Percentiles rank a stretch among this genome's conserved stretches.
phyloP scores from a whole-genome alignment of 2,113 vertebrate genomes.

The Anguilla rostrata region DNA sequence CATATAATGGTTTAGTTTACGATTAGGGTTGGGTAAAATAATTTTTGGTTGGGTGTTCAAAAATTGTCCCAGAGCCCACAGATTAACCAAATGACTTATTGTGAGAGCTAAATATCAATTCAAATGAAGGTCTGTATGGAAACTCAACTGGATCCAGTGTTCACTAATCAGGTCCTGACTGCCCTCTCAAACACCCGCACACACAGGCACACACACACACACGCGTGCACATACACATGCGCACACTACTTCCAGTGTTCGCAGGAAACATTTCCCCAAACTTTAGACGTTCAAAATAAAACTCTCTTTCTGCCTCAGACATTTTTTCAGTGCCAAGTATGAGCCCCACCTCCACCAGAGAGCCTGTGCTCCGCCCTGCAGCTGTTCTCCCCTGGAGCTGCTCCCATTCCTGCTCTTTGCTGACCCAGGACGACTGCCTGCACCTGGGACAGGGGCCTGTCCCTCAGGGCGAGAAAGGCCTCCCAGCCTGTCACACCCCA shows the following conservation, averaged over 20 bases:
- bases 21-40: neutral
- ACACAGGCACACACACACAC: constrained; percentile 44
- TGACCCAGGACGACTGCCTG: constrained; percentile 74
- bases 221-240: neutral
- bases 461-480: constrained; percentile 43
- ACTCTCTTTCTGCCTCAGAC: neutral
- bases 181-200: constrained; percentile 17
- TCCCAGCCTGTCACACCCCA: constrained; percentile 49
- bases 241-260: neutral
- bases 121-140: neutral
- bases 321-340: neutral
- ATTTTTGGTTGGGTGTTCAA: neutral
- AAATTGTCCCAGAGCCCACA: neutral
- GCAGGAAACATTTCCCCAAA: neutral
- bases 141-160: no score
- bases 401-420: constrained; percentile 68
- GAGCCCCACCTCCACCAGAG: neutral
- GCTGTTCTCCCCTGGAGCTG: constrained; percentile 69
- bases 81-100: neutral
- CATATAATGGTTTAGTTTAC: neutral
- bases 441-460: constrained; percentile 59
- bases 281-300: neutral
- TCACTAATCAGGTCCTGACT: neutral
- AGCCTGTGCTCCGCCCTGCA: constrained; percentile 58
- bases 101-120: neutral